Conservation (phyloP, 2,888 invertebrate species). For the Drosophila basisetae region DNA sequence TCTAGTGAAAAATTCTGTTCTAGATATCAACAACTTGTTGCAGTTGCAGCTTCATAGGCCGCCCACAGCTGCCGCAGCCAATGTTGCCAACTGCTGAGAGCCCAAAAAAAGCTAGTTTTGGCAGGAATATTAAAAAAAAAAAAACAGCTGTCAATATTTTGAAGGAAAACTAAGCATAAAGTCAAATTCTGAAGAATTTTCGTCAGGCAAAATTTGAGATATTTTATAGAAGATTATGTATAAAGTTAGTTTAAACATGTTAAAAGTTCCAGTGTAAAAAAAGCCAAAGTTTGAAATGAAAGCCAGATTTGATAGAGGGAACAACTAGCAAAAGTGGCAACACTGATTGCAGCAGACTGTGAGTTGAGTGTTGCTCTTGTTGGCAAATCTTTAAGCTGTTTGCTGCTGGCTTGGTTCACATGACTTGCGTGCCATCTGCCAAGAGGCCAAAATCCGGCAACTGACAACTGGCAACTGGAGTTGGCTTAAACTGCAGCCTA, state of each 20-base stretch:
- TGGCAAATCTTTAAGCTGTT: slow-evolving; percentile 55
- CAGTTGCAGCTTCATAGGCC: slow-evolving; percentile 27
- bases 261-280: background rate
- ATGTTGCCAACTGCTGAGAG: background rate
- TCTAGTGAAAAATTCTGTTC: slow-evolving; percentile 78
- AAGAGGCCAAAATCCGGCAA: slow-evolving; percentile 54
- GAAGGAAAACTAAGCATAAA: background rate
- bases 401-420: slow-evolving; percentile 60
- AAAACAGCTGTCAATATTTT: background rate
- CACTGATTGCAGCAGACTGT: slow-evolving; percentile 32
- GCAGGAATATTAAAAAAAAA: background rate
- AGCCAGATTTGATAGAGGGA: background rate
- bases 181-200: background rate
- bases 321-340: background rate
- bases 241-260: background rate
- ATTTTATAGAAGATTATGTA: background rate
- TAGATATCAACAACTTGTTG: slow-evolving; percentile 59
- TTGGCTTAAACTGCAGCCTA: slow-evolving; percentile 47
- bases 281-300: background rate
- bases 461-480: slow-evolving; percentile 12
- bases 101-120: background rate
- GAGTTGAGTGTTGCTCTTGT: slow-evolving; percentile 28
- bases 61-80: slow-evolving; percentile 13
- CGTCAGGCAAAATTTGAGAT: background rate
- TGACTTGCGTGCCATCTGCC: slow-evolving; percentile 77